Evolutionary conservation across 2,113 vertebrate species (phyloP).

Genomic region (Antechinus stuartii): DNA sequence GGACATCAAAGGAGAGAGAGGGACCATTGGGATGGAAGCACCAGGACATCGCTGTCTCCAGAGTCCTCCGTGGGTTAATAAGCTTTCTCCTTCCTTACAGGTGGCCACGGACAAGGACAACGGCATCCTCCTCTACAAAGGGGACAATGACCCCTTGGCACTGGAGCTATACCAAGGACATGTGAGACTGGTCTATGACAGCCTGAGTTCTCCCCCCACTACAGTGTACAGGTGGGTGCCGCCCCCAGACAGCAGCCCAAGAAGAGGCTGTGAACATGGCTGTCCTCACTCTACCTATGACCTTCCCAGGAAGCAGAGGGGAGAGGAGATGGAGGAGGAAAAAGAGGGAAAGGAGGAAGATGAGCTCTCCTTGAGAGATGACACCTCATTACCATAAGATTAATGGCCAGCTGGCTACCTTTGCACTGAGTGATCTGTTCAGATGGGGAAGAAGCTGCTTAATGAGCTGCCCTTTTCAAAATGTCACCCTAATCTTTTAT

Average conservation of each 20-base stretch:
- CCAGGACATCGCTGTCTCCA: not conserved
- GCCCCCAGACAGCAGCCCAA: accelerated
- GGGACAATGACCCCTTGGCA: conserved; percentile 95
- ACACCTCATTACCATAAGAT: conserved; percentile 88
- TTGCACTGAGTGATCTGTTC: conserved; percentile 65
- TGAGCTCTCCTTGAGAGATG: conserved; percentile 74
- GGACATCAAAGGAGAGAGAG: not conserved
- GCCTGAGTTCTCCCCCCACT: conserved; percentile 92
- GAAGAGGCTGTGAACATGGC: not conserved
- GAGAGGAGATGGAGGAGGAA: not conserved
- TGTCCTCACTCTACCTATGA: not conserved
- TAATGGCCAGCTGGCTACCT: conserved; percentile 83
- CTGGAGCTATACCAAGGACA: conserved; percentile 98
- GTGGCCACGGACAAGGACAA: conserved; percentile 98
- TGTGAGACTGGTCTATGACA: conserved; percentile 95
- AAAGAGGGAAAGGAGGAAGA: conserved; percentile 14
- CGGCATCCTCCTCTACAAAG: conserved; percentile 94
- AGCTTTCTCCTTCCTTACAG: conserved; percentile 78
- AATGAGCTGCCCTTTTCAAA: conserved; percentile 92
- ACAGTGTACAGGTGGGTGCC: conserved; percentile 93
- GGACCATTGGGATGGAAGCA: not conserved
- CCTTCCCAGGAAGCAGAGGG: conserved; percentile 73
- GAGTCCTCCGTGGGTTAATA: not conserved
- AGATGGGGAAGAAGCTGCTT: conserved; percentile 81
- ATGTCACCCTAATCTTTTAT: conserved; percentile 94